Base-by-base conservation (phyloP, 2,888 invertebrate species). In the Gari tellinella region DNA sequence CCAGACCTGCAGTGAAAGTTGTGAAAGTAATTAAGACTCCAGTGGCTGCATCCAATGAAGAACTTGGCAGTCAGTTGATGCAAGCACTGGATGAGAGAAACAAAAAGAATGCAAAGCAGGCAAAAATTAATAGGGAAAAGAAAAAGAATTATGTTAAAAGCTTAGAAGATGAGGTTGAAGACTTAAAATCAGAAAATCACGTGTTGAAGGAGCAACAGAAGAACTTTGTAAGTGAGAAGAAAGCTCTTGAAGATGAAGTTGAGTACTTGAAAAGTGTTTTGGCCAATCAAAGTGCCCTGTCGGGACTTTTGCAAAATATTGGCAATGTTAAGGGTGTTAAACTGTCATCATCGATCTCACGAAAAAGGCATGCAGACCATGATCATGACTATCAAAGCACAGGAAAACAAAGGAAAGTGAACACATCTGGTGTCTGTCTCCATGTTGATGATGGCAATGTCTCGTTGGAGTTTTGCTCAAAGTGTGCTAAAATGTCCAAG, bases 191-290 rank as follows among this genome's bases (percentile, higher is more conserved):
- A 41, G 83, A 86, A 64, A 89, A 89, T 61, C 52, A 49, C 17
- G 52, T 70, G 19, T 64, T 90, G 26, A 82, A 72, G 60, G 65
- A 65, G 5, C 66, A 26, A 53, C 73, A 74, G 56, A 55, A 58
- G 23, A 73, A 77, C 21, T 49, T 81, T 43, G 58, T 77, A 31
- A 55, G 56, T 26, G 80, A 86, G 12, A 83, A 69, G 43, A 51
- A 64, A 15, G 66, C 83, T 12, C 73, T 89, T n/a, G 66, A 80
- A 31, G 86, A 86, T 43, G 89, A 90, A 73, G 84, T 90, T 38
- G 81, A 73, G 14, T 90, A 90, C 61, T 72, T 90, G 51, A 88
- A 85, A 70, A 84, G 82, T 74, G 88, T 90, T n/a, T 72, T 90
- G 8, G 88, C 86, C 7, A 90, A 90, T 75, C 82, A 90, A 48